Evolutionary conservation across 2,113 vertebrate species (phyloP), one percentile per base, ranked within the genome.

Genomic region (Poeciliopsis prolifica): DNA sequence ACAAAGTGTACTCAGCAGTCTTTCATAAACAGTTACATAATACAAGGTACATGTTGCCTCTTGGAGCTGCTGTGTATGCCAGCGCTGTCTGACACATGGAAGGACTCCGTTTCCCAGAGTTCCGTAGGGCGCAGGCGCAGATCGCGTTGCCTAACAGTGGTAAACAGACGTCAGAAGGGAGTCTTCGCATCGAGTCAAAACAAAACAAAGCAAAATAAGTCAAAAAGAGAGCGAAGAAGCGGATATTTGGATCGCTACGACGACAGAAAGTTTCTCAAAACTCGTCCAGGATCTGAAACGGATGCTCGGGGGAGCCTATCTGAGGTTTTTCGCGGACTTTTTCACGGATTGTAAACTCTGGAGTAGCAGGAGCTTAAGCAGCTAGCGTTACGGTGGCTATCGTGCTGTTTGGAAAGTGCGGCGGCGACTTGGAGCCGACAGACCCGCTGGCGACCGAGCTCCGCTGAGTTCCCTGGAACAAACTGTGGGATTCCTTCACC

Each of bases 151-250:
- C 90, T 93, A 90, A 93, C 93, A 87, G 92, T 94, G 95, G 94
- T 95, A 95, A 95, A 95, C 95, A 95, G 94, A 95, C 95, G 95
- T 95, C 95, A 95, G 93, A 95, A 94, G 95, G 95, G 94, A 95
- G 94, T 94, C 94, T 95, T 95, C 94, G 91, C 93, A 86, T 94
- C 93, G 94, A 95, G 93, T 94, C 91, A 94, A 94, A 95, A 95
- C 94, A 95, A 95, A 95, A 93, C 93, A 94, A 94, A 91, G 92
- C 93, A 92, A 94, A 92, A 90, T 84, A 92, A 93, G 80, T 86
- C 74, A 58, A 92, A 93, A 92, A 93, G 87, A 87, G 64, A 44
- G 30, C 14, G 77, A 82, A 92, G 66, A 83, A 89, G 76, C 73
- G 75, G 74, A 58, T 81, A 70, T 92, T 88, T 69, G 85, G 80